A percentile compares a stretch with the other conserved stretches of the same genome.
phyloP scores from a whole-genome alignment of 2,113 vertebrate genomes.

The Aegotheles bennettii region DNA sequence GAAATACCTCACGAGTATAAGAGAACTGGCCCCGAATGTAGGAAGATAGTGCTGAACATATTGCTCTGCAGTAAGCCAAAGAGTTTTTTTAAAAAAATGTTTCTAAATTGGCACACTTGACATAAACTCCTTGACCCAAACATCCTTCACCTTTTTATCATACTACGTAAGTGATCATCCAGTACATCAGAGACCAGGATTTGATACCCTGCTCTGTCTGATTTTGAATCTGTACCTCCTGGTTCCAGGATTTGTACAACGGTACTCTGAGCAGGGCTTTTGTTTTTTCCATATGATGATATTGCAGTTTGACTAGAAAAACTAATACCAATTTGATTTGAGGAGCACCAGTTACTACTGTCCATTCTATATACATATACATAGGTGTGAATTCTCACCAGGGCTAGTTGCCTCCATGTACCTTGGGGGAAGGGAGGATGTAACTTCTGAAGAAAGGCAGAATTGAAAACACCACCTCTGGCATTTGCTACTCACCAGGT shows the following conservation, averaged over 20 bases:
- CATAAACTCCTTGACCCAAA: background rate
- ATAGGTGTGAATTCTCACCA: background rate
- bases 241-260: background rate
- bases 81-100: background rate
- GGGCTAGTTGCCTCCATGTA: background rate
- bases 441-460: background rate
- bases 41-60: background rate
- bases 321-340: background rate
- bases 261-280: background rate
- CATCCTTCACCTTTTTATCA: background rate
- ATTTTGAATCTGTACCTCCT: background rate
- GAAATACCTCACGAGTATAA: conserved; percentile 11
- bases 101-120: background rate
- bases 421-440: background rate
- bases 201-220: background rate
- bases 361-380: fast-evolving
- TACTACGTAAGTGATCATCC: background rate
- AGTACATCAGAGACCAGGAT: background rate
- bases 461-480: background rate
- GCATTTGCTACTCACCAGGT: background rate
- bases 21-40: conserved; percentile 8
- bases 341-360: background rate
- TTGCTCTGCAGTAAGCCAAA: background rate
- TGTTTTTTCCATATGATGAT: background rate
- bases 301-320: background rate